These are phyloP conservation scores for Grapholita molesta DNA, from an alignment of 1,140 invertebrate genomes.

Conservation along the genomic window DNA sequence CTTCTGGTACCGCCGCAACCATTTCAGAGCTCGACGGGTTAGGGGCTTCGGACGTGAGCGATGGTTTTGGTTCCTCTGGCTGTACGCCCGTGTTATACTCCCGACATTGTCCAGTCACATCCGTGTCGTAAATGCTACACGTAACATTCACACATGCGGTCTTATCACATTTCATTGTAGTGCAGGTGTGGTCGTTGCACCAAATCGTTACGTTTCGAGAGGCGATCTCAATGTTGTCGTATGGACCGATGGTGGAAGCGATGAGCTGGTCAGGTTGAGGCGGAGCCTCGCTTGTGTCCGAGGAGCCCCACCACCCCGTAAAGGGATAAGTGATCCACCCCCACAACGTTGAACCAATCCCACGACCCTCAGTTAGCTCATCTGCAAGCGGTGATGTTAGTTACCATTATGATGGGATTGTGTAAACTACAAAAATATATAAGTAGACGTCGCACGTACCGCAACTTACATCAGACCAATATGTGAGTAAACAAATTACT, in stretches of 20 bases:
- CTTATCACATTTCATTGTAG: slow-evolving; percentile 62
- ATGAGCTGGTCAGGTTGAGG: slow-evolving; percentile 33
- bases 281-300: slow-evolving; percentile 27
- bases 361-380: slow-evolving; percentile 51
- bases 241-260: slow-evolving; percentile 28
- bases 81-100: slow-evolving; percentile 52
- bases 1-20: slow-evolving; percentile 12
- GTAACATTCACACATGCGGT: slow-evolving; percentile 58
- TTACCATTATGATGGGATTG: not conserved
- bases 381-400: slow-evolving; percentile 50
- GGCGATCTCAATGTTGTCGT: slow-evolving; percentile 47
- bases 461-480: not conserved
- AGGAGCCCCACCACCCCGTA: slow-evolving; percentile 55
- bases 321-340: slow-evolving; percentile 73
- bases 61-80: slow-evolving; percentile 34
- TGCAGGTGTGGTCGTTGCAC: slow-evolving; percentile 74
- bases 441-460: not conserved
- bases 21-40: not conserved
- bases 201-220: slow-evolving; percentile 61
- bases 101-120: slow-evolving; percentile 68
- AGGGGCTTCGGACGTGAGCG: slow-evolving; percentile 9
- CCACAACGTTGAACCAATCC: slow-evolving; percentile 68
- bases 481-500: not conserved
- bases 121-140: slow-evolving; percentile 74
- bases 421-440: not conserved